Evolutionary conservation across 2,797 vertebrate species (phyloP).

Genomic region (Epinephelus malabaricus): DNA sequence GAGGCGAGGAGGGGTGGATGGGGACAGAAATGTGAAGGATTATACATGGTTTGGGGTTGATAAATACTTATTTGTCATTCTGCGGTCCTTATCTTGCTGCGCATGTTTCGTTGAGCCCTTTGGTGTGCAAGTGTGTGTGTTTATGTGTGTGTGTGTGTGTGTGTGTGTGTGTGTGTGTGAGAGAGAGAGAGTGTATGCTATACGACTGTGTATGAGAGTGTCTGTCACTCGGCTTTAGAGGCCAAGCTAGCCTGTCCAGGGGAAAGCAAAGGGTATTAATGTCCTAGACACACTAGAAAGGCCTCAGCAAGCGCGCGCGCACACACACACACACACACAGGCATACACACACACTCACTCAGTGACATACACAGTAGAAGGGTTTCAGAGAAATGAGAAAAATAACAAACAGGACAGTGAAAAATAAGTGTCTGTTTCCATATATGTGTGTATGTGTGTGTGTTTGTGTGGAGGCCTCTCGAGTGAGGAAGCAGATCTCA

Average conservation of each 20-base stretch:
- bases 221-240: conserved; percentile 65
- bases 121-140: conserved; percentile 44
- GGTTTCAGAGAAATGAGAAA: conserved; percentile 40
- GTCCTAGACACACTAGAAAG: conserved; percentile 34
- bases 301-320: not conserved
- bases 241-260: conserved; percentile 49
- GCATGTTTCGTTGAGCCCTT: conserved; percentile 80
- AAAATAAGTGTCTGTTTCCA: conserved; percentile 41
- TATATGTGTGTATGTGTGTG: conserved; percentile 28
- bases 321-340: not conserved
- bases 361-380: not conserved
- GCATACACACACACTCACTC: not conserved
- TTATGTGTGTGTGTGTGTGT: conserved; percentile 23
- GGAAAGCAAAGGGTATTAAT: conserved; percentile 67
- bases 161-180: not conserved
- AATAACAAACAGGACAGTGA: conserved; percentile 40
- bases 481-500: conserved; percentile 63
- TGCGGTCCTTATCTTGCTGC: conserved; percentile 81
- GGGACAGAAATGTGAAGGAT: conserved; percentile 81
- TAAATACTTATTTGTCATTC: conserved; percentile 87
- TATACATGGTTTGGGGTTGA: conserved; percentile 85
- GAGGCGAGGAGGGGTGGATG: conserved; percentile 51
- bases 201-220: conserved; percentile 18
- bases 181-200: not conserved
- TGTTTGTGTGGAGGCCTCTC: conserved; percentile 64